phyloP scores from a whole-genome alignment of 1,140 invertebrate species.

The Oncopeltus fasciatus region DNA sequence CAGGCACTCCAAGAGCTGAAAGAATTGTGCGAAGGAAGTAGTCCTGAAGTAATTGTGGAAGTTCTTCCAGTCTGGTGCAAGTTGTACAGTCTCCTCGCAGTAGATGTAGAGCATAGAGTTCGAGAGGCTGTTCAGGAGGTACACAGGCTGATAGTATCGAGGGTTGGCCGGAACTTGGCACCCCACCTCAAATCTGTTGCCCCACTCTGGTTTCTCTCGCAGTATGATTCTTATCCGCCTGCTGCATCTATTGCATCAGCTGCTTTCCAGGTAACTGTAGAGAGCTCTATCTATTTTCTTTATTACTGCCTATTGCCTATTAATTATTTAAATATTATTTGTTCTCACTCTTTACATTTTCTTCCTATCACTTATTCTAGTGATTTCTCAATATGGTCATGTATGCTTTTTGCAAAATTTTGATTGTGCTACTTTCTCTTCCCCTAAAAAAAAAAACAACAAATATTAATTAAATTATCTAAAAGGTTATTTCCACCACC shows the following conservation, averaged over 20 bases:
- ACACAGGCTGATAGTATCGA: slow-evolving; percentile 46
- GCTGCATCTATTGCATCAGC: slow-evolving; percentile 54
- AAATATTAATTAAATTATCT: too few relatives aligned
- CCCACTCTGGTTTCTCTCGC: slow-evolving; percentile 58
- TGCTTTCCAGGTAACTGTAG: slow-evolving; percentile 51
- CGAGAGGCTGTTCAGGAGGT: slow-evolving; percentile 55
- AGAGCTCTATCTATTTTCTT: too few relatives aligned
- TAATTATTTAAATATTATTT: too few relatives aligned
- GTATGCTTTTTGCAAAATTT: too few relatives aligned
- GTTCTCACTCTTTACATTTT: too few relatives aligned
- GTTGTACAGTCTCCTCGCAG: slow-evolving; percentile 52
- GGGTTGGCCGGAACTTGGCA: slow-evolving; percentile 57
- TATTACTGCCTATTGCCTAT: too few relatives aligned
- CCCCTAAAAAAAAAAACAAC: too few relatives aligned
- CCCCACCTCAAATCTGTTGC: slow-evolving; percentile 60
- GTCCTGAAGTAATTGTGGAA: slow-evolving; percentile 35
- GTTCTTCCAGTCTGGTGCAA: slow-evolving; percentile 64
- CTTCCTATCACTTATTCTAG: too few relatives aligned
- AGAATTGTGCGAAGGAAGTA: slow-evolving; percentile 1
- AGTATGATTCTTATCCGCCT: slow-evolving; percentile 67
- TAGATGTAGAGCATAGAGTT: slow-evolving; percentile 63
- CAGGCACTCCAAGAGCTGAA: slow-evolving; percentile 15
- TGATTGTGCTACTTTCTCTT: too few relatives aligned
- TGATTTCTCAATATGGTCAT: too few relatives aligned
- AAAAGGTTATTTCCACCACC: too few relatives aligned